Base-by-base conservation (phyloP, 2,797 vertebrate genomes). In the Diplodus puntazzo region DNA sequence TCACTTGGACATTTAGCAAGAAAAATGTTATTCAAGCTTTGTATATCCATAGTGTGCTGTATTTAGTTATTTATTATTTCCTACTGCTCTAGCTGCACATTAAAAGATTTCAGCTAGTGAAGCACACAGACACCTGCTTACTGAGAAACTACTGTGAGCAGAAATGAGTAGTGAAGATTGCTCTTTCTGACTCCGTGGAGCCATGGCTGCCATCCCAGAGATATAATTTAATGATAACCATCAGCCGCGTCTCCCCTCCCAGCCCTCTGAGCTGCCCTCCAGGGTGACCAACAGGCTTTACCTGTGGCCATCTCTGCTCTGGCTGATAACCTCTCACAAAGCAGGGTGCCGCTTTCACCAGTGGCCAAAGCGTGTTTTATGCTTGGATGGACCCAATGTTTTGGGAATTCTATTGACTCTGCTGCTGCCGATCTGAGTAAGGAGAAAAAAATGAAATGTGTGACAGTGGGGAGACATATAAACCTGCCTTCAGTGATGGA, bases 221-320 rank as follows among this genome's bases (percentile, higher is more conserved):
- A 90, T 86, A 87, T 82, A 80, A 89, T 93, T 93, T 88, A 73
- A 83, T 91, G 91, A 90, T 92, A 91, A 73, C 79, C 78, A 90
- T 91, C 89, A 77, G 84, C 25, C 71, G 20, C 23, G 5, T 77
- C 43, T 77, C 57, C 69, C 63, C 62, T 69, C 55, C 49, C 8
- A 52, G 76, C 61, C 58, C 16, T 77, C 65, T 39, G 67, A 86
- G 66, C 73, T 61, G 60, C 73, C 86, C 83, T 65, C 45, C 66
- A 59, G 75, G 78, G 79, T 83, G 84, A 84, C 88, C 88, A 86
- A 58, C 73, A 74, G 72, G 76, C 76, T 67, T 73, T 57, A 6
- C 34, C 75, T 49, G 11, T 34, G 80, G 72, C 84, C 84, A 53
- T 79, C 86, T 90, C 87, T 89, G 82, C 89, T 79, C 70, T 0